These are phyloP conservation scores for Epizoanthus illoricatus DNA, from an alignment of 92 coral and sea anemone species.

Conservation along the genomic window DNA sequence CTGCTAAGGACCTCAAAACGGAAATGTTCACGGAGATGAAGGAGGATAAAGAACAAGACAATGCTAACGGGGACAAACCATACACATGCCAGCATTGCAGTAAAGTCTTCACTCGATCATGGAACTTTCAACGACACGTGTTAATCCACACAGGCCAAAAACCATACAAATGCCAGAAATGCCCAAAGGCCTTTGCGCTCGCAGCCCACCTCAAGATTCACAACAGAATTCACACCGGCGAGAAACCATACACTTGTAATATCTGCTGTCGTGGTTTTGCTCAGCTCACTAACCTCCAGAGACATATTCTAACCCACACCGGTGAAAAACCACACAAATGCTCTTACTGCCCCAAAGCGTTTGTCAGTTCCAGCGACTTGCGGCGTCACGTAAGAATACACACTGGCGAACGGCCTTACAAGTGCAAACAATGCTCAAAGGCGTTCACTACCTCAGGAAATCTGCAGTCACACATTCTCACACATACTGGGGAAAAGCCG, in stretches of 20 bases:
- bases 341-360: conserved; percentile 97
- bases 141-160: conserved; percentile 98
- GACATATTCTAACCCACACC: conserved; percentile 96
- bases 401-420: conserved; percentile 96
- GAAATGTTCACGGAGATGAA: conserved; percentile 64
- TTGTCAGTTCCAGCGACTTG: conserved; percentile 97
- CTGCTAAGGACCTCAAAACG: conserved; percentile 47
- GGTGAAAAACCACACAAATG: conserved; percentile 99
- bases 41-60: conserved; percentile 80
- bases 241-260: conserved; percentile 94
- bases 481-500: conserved; percentile 97
- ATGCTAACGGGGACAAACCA: conserved; percentile 71
- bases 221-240: conserved; percentile 97
- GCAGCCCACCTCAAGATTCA: conserved; percentile 99
- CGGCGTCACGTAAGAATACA: conserved; percentile 96
- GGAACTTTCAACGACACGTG: conserved; percentile 98
- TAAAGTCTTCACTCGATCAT: conserved; percentile 95
- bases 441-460: conserved; percentile 99
- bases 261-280: conserved; percentile 98
- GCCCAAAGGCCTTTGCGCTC: conserved; percentile 98
- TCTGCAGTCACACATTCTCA: conserved; percentile 92
- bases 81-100: conserved; percentile 97
- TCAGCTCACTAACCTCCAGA: conserved; percentile 91
- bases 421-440: conserved; percentile 96
- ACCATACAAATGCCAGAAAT: conserved; percentile 96